A percentile compares a stretch with the other conserved stretches of the same genome.
phyloP scores from a whole-genome alignment of 2,888 invertebrate genomes.

The Acleris laterana region DNA sequence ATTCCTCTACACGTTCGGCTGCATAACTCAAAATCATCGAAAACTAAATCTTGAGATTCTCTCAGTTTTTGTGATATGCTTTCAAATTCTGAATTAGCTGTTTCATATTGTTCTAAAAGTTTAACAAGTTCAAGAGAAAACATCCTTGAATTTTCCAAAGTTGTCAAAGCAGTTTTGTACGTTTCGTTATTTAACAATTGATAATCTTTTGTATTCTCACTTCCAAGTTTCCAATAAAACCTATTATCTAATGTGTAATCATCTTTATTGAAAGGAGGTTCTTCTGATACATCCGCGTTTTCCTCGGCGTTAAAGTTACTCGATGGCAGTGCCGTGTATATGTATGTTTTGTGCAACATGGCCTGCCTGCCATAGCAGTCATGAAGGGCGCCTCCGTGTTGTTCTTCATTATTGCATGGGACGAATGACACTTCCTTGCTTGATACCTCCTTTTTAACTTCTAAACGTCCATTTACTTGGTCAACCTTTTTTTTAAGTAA shows the following conservation, averaged over 20 bases:
- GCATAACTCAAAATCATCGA: conserved; percentile 23
- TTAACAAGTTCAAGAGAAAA: conserved; percentile 52
- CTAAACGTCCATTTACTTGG: background rate
- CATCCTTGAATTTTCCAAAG: conserved; percentile 52
- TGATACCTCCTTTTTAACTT: background rate
- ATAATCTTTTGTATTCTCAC: background rate
- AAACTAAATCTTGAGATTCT: conserved; percentile 39
- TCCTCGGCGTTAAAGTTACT: background rate
- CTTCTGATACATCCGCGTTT: background rate
- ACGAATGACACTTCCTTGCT: background rate
- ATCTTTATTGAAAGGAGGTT: background rate
- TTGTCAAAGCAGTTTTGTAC: conserved; percentile 37
- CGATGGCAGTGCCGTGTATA: background rate
- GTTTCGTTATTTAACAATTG: background rate
- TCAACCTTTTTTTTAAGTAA: conserved; percentile 1
- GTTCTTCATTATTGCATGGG: background rate
- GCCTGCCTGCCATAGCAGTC: too few species aligned
- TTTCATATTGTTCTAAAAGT: conserved; percentile 59
- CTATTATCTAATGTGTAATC: background rate
- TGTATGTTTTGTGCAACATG: too few species aligned
- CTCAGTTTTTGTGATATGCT: conserved; percentile 51
- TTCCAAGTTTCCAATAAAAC: background rate
- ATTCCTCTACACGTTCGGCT: background rate
- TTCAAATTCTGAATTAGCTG: conserved; percentile 58
- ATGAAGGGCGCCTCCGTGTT: background rate